phyloP scores from a whole-genome alignment of 2,888 invertebrate genomes.

The Notocelia uddmanniana region DNA sequence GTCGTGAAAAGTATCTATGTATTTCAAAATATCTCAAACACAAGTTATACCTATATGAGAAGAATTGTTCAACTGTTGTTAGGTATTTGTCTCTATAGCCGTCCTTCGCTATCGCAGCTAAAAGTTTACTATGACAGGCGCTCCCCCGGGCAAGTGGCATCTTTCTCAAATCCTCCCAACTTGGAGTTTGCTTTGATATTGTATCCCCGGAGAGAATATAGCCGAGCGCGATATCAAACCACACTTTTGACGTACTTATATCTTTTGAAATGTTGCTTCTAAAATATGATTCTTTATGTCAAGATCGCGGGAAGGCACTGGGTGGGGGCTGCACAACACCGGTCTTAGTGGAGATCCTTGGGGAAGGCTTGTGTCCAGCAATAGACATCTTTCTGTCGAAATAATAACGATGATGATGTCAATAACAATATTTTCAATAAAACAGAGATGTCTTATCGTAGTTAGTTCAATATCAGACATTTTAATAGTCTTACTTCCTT shows the following conservation, averaged over 20 bases:
- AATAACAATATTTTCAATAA: not conserved
- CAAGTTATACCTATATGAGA: no score
- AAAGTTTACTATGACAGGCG: slow-evolving; percentile 20
- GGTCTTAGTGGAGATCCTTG: no score
- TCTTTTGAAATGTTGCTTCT: no score
- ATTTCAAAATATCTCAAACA: no score
- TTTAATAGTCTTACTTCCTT: not conserved
- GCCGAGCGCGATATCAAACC: slow-evolving; percentile 15
- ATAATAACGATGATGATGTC: no score
- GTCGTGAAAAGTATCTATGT: no score
- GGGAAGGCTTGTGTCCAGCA: no score
- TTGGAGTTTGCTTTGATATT: slow-evolving; percentile 26
- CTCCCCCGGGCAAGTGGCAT: slow-evolving; percentile 23
- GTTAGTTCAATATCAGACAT: no score
- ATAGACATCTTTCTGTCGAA: no score
- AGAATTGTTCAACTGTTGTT: not conserved
- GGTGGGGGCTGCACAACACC: no score
- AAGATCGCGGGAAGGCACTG: no score
- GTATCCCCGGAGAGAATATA: slow-evolving; percentile 19
- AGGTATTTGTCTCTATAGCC: slow-evolving; percentile 3
- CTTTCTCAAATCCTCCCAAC: slow-evolving; percentile 28
- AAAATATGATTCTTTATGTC: not conserved
- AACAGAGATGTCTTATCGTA: no score
- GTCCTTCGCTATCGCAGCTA: slow-evolving; percentile 6
- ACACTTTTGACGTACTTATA: not conserved